Conservation (phyloP, 2,888 invertebrate genomes). For the Hypolimnas misippus region DNA sequence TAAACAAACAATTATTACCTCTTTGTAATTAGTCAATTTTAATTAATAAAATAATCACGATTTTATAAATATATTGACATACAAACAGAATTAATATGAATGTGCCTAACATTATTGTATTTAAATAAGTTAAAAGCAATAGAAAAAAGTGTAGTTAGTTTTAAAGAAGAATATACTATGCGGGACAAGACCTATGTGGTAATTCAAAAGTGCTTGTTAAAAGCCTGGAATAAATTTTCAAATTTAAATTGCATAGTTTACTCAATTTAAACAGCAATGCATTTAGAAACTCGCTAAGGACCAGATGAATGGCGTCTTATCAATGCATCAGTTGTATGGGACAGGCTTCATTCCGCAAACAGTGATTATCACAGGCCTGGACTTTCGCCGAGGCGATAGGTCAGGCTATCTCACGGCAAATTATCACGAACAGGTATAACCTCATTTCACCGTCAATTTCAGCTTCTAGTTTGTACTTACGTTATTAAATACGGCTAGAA, state of each 20-base stretch:
- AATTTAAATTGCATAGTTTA: neutral
- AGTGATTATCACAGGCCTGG: conserved; percentile 36
- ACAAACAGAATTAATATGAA: too few species aligned
- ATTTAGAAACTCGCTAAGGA: conserved; percentile 8
- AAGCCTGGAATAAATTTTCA: too few species aligned
- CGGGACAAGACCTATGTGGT: too few species aligned
- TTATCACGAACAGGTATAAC: conserved; percentile 41
- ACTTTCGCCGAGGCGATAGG: conserved; percentile 45
- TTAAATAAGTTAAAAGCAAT: too few species aligned
- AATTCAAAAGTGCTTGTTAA: too few species aligned
- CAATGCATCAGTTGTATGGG: conserved; percentile 28
- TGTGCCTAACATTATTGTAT: too few species aligned
- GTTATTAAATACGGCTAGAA: conserved; percentile 15
- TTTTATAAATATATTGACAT: too few species aligned
- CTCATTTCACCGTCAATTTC: conserved; percentile 40
- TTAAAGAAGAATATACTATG: too few species aligned
- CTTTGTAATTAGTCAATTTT: too few species aligned
- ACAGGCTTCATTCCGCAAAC: conserved; percentile 29
- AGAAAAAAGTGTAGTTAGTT: too few species aligned
- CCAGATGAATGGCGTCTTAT: conserved; percentile 14
- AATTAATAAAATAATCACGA: too few species aligned
- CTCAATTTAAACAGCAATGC: neutral
- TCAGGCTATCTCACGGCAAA: conserved; percentile 39
- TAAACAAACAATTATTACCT: too few species aligned
- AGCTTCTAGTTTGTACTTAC: conserved; percentile 18